Conservation (phyloP, 2,888 invertebrate genomes). For the Drosophila pseudotalamancana region DNA sequence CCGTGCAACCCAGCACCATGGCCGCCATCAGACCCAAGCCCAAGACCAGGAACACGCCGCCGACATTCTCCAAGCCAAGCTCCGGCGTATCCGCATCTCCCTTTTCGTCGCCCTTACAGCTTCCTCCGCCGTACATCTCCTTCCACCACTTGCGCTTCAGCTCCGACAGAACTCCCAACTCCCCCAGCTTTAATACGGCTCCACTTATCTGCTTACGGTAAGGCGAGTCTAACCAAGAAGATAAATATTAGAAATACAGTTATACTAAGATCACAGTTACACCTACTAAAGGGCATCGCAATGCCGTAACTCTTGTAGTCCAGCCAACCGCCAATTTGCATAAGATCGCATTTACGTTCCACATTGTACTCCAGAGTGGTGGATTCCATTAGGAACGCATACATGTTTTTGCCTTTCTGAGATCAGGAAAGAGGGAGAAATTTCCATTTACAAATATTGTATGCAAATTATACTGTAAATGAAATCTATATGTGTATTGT, state of each 20-base stretch:
- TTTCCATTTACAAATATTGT: too few species aligned
- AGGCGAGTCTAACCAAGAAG: slow-evolving; percentile 87
- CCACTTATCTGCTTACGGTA: slow-evolving; percentile 93
- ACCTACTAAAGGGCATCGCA: slow-evolving; percentile 95
- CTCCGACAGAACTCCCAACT: slow-evolving; percentile 91
- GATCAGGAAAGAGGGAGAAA: too few species aligned
- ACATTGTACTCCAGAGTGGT: slow-evolving; percentile 96
- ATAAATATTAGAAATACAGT: slow-evolving; percentile 81
- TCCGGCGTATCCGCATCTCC: slow-evolving; percentile 80
- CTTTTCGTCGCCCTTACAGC: slow-evolving; percentile 67
- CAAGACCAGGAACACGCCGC: slow-evolving; percentile 95
- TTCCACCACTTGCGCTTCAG: slow-evolving; percentile 98
- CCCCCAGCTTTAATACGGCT: slow-evolving; percentile 95
- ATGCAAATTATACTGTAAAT: too few species aligned
- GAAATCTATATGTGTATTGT: too few species aligned
- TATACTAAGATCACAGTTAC: slow-evolving; percentile 44
- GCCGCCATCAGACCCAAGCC: slow-evolving; percentile 90
- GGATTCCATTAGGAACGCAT: slow-evolving; percentile 98
- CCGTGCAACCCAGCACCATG: slow-evolving; percentile 90
- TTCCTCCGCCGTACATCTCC: slow-evolving; percentile 86
- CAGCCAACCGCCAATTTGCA: slow-evolving; percentile 91
- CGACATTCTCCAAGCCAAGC: slow-evolving; percentile 88
- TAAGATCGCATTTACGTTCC: slow-evolving; percentile 93
- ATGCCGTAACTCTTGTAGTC: slow-evolving; percentile 98
- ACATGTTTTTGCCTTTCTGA: slow-evolving; percentile 89